phyloP scores from a whole-genome alignment of 2,113 vertebrate genomes.

The Tragelaphus buxtoni region DNA sequence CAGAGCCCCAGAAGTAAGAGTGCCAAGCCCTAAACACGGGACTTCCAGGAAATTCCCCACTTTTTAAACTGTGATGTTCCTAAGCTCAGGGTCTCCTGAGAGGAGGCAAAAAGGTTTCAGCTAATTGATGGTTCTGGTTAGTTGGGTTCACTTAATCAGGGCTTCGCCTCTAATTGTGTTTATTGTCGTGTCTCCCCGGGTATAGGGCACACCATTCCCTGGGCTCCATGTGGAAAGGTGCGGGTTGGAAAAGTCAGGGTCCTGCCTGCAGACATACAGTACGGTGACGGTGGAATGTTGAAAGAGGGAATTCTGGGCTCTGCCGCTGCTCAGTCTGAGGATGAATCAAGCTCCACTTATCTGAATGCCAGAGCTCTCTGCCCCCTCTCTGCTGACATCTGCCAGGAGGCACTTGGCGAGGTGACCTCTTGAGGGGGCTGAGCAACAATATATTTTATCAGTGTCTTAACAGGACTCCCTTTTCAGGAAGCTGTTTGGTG shows the following conservation, averaged over 20 bases:
- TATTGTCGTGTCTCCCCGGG: not conserved
- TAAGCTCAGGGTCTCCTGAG: not conserved
- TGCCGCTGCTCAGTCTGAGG: not conserved
- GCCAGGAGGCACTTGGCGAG: not conserved
- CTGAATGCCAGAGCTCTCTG: not conserved
- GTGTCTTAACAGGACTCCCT: rapidly evolving
- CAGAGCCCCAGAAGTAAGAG: not conserved
- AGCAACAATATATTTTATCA: rapidly evolving
- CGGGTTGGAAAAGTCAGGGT: not conserved
- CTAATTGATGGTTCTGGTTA: not conserved
- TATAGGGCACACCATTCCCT: rapidly evolving
- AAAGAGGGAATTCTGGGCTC: no score
- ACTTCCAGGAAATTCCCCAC: not conserved
- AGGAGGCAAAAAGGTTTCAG: not conserved
- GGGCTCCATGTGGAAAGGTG: rapidly evolving
- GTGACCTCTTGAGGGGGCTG: not conserved
- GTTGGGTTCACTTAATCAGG: not conserved
- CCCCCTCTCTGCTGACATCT: not conserved
- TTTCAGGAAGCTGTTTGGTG: not conserved
- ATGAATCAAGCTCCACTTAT: no score
- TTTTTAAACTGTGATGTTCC: not conserved
- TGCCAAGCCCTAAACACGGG: not conserved
- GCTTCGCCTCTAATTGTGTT: not conserved
- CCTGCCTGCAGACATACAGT: rapidly evolving
- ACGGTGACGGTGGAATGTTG: not conserved